A percentile compares a stretch with the other conserved stretches of the same genome.
phyloP scores from a whole-genome alignment of 2,797 vertebrate genomes.

The Myoxocephalus aenaeus region DNA sequence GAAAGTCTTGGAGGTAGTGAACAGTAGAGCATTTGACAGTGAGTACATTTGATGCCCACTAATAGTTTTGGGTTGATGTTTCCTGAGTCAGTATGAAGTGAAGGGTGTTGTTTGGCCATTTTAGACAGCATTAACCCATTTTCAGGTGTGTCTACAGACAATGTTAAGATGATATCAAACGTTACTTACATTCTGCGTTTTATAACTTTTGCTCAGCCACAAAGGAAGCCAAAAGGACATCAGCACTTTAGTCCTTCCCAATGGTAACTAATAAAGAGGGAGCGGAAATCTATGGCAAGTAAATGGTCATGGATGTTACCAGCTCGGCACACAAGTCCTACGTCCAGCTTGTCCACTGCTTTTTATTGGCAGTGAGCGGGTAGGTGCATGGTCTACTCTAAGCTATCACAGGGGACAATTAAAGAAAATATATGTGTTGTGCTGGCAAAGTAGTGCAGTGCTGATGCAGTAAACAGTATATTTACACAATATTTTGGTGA shows the following conservation, averaged over 20 bases:
- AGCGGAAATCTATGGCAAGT: constrained; percentile 40
- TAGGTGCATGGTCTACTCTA: neutral
- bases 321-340: constrained; percentile 22
- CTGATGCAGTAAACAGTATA: neutral
- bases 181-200: constrained; percentile 21
- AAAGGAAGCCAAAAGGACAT: constrained; percentile 32
- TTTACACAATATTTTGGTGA: neutral
- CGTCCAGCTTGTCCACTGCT: constrained; percentile 3
- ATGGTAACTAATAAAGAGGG: constrained; percentile 28
- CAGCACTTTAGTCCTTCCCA: constrained; percentile 47
- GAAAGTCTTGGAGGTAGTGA: neutral
- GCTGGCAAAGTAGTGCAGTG: neutral
- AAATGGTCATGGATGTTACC: constrained; percentile 62
- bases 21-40: constrained; percentile 10
- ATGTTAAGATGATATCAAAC: constrained; percentile 12
- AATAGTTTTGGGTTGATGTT: constrained; percentile 6
- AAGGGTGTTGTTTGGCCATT: constrained; percentile 4
- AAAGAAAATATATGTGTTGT: neutral
- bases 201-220: constrained; percentile 41
- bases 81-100: neutral
- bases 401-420: neutral
- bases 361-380: neutral
- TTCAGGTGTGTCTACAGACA: constrained; percentile 16
- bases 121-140: constrained; percentile 6
- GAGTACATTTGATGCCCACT: constrained; percentile 7